A percentile compares a stretch with the other conserved stretches of the same genome.
Conservation (phyloP, 2,888 invertebrate genomes). For the Candidula unifasciata region DNA sequence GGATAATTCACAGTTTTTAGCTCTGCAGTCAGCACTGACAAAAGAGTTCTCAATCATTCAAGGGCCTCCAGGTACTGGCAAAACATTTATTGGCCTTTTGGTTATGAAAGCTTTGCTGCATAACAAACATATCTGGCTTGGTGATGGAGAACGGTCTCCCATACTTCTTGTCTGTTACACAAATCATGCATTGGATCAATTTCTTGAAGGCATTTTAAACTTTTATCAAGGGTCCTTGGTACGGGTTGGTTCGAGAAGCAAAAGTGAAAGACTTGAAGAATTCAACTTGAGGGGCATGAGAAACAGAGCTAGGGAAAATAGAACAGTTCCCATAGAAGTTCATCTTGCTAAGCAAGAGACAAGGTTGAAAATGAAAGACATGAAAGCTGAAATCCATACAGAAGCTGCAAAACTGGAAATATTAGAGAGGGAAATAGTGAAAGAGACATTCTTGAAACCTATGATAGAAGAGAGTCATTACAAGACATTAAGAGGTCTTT, state of each 20-base stretch:
- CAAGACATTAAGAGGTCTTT: slow-evolving; percentile 16
- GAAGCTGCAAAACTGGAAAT: slow-evolving; percentile 59
- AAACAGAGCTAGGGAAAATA: slow-evolving; percentile 48
- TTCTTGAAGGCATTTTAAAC: slow-evolving; percentile 74
- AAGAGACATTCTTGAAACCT: slow-evolving; percentile 60
- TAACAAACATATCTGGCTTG: slow-evolving; percentile 79
- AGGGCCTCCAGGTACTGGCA: slow-evolving; percentile 91
- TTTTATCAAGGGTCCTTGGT: slow-evolving; percentile 68
- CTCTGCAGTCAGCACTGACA: slow-evolving; percentile 71
- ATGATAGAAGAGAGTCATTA: slow-evolving; percentile 47
- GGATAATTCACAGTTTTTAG: slow-evolving; percentile 71
- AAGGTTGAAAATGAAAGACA: slow-evolving; percentile 57
- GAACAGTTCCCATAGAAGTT: slow-evolving; percentile 50
- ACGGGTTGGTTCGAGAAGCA: slow-evolving; percentile 73
- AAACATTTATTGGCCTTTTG: slow-evolving; percentile 88
- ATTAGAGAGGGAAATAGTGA: slow-evolving; percentile 63
- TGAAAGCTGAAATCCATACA: slow-evolving; percentile 58
- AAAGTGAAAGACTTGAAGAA: slow-evolving; percentile 64
- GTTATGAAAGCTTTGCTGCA: slow-evolving; percentile 83
- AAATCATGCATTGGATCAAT: slow-evolving; percentile 78
- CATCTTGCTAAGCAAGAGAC: slow-evolving; percentile 52
- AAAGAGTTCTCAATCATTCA: slow-evolving; percentile 75
- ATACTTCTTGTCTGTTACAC: slow-evolving; percentile 77
- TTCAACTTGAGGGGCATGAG: slow-evolving; percentile 50
- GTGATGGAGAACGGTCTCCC: slow-evolving; percentile 58